Base-by-base conservation (phyloP, 1,140 invertebrate species). In the Drosophila virilis region DNA sequence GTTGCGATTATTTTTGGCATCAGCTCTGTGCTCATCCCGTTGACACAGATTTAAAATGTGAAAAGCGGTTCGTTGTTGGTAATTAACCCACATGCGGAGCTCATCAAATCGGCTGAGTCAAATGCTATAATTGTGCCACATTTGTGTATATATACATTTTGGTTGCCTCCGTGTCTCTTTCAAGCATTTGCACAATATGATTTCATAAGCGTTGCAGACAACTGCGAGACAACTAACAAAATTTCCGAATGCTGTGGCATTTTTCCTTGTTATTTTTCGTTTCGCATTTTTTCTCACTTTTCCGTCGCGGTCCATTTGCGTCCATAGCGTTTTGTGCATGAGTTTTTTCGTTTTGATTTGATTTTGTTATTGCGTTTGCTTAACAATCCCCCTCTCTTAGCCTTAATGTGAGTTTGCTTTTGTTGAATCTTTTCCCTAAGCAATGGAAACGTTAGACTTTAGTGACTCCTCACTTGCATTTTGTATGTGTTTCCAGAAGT, bases 1-100 rank as follows among this genome's bases (percentile, higher is more conserved):
- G 62, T 58, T 42, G 65, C 52, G 69, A 72, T 66, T 72, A 72
- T 66, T 66, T 72, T 72, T 66, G 52, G 61, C 69, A 50, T 35
- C 46, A 66, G 61, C 28, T 50, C 37, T 66, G 69, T 48, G 52
- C 52, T 66, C 45, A 72, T 72, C 62, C 38, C 61, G 52, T 28
- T 72, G 69, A 72, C 69, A 72, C 69, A 66, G 69, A 58, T 72
- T 66, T 45, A 65, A 48, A 28, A 28, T 28, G 43, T 43, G 45
- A 66, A 51, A 43, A 66, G 37, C 61, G 43, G 66, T 46, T 40
- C 15, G 9, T 51, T 42, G 45, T 33, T 38, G 52, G 62, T 66
- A 72, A 72, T 72, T 72, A 72, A 72, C 69, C 69, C 69, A 72
- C 37, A 71, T 48, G 67, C 35, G 42, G 13, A 13, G 33, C 35